Evolutionary conservation across 2,113 vertebrate species (phyloP).

Genomic region (Odocoileus virginianus): DNA sequence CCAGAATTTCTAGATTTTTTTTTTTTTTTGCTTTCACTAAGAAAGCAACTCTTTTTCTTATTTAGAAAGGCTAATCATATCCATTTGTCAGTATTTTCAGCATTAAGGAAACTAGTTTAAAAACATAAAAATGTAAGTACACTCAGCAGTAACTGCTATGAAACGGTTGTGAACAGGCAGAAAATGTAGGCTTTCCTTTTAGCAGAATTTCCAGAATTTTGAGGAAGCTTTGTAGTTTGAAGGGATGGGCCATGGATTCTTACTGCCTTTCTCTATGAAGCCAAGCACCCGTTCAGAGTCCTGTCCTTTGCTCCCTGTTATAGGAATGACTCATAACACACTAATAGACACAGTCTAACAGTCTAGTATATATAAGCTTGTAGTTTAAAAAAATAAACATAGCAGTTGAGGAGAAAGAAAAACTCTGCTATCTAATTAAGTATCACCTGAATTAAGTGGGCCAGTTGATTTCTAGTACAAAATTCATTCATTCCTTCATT

Average conservation of each 20-base stretch:
- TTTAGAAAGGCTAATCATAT: neutral
- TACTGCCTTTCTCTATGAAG: neutral
- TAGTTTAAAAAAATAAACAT: neutral
- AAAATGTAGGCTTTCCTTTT: neutral
- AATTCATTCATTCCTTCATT: neutral
- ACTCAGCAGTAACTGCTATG: neutral
- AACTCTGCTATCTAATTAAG: neutral
- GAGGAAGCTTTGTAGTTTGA: neutral
- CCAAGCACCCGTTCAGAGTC: neutral
- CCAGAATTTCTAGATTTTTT: neutral
- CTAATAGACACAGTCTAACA: neutral
- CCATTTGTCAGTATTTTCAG: neutral
- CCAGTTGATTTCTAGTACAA: neutral
- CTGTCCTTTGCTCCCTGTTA: neutral
- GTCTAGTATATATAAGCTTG: neutral
- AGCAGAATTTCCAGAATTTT: neutral
- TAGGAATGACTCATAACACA: neutral
- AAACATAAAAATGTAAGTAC: neutral
- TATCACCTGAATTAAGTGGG: neutral
- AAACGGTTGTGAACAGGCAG: neutral
- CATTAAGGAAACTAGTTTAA: neutral
- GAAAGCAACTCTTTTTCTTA: neutral
- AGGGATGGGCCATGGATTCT: neutral
- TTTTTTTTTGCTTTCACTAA: neutral
- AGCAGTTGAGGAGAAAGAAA: neutral